phyloP scores from a whole-genome alignment of 1,140 invertebrate genomes.

The Drosophila rufa region DNA sequence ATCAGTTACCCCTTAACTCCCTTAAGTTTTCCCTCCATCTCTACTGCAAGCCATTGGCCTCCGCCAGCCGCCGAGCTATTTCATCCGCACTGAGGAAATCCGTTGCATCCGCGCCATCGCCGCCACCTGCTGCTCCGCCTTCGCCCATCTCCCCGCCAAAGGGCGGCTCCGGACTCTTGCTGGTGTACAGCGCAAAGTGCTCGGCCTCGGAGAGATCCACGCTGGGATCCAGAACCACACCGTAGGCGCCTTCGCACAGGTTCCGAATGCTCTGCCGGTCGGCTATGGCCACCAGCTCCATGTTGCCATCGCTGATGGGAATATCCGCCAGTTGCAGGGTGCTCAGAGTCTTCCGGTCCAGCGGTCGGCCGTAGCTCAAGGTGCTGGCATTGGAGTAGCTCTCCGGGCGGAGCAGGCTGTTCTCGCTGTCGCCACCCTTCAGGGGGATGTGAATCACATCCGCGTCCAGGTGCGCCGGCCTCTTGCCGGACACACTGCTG shows the following conservation, averaged over 20 bases:
- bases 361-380: conserved; percentile 69
- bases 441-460: conserved; percentile 88
- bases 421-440: conserved; percentile 86
- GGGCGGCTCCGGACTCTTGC: conserved; percentile 92
- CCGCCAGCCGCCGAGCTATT: conserved; percentile 71
- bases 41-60: conserved; percentile 73
- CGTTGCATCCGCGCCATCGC: conserved; percentile 87
- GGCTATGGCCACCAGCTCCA: conserved; percentile 84
- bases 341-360: conserved; percentile 83
- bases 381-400: conserved; percentile 78
- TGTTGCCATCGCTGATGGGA: conserved; percentile 82
- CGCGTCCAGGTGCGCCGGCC: conserved; percentile 84
- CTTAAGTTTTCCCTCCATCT: neutral
- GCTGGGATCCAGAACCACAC: conserved; percentile 82
- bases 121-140: conserved; percentile 86
- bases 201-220: conserved; percentile 92
- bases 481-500: conserved; percentile 87
- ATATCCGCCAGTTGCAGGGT: conserved; percentile 83
- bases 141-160: conserved; percentile 92
- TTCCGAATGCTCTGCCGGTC: conserved; percentile 83
- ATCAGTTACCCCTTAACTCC: conserved; percentile 11
- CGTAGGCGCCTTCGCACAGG: conserved; percentile 79
- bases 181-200: conserved; percentile 93
- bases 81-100: conserved; percentile 85
- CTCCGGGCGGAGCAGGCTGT: conserved; percentile 70